Evolutionary conservation across 2,888 invertebrate species (phyloP), one percentile per base, ranked within the genome.

Genomic region (Meganola albula): DNA sequence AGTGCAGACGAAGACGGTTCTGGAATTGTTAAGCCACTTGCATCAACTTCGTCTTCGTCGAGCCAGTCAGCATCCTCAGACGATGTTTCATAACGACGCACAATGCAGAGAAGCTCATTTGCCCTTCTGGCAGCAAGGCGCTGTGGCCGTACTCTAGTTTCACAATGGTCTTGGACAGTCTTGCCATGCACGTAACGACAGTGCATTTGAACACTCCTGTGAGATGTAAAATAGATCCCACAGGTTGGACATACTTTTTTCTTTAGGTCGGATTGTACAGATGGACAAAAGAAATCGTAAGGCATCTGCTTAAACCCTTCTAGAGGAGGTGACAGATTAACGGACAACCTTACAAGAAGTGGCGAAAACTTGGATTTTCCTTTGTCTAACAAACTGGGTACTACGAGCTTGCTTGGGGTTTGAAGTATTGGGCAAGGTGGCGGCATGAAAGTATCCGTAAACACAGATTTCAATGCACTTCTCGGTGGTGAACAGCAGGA

Each of bases 121-220:
- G 44, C 45, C 45, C 44, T 41, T 44, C 44, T 44, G 43, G 47
- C 47, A 51, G 46, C 44, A 36, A 50, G 45, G 39, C 42, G 41
- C 37, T 36, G 37, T 41, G 43, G 40, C 31, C 36, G 35, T 27
- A 41, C 38, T 38, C 38, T 44, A 31, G 31, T 44, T 35, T 27
- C 44, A 40, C 37, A 31, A 37, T 29, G 38, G 35, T 37, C 35
- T 38, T 34, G 40, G 37, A 33, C 33, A 44, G 40, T 44, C 35
- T 40, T 44, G 35, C 35, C 38, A 37, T 41, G 40, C 38, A 38
- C 36, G 37, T 34, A 43, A 27, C 27, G 20, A 27, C 27, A 27
- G 27, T 27, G 27, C 27, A 27, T 27, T 27, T 27, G 39, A 37
- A 44, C 46, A 48, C 43, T 46, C 29, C 29, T 35, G 37, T 43